A percentile compares a stretch with the other conserved stretches of the same genome.
Evolutionary conservation across 2,797 vertebrate genomes (phyloP).

Genomic region (Gastrophryne carolinensis): DNA sequence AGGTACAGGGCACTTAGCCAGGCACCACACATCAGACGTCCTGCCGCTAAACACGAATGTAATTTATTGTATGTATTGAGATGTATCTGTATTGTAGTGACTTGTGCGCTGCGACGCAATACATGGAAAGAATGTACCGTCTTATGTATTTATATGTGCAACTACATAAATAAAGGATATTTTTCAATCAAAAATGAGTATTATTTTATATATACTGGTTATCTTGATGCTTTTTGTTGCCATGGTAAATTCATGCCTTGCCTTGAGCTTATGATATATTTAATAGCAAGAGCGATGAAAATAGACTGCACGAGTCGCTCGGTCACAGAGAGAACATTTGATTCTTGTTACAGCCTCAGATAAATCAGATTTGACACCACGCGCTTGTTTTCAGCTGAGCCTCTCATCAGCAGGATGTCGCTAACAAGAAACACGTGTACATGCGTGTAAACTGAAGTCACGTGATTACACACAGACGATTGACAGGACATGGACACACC

Average conservation of each 20-base stretch:
- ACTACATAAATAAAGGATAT: too few species aligned
- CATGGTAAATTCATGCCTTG: not conserved
- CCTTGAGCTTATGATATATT: not conserved
- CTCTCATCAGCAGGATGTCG: constrained; percentile 7
- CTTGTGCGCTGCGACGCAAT: too few species aligned
- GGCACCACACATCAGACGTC: too few species aligned
- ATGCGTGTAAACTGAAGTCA: not conserved
- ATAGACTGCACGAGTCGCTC: not conserved
- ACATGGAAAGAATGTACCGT: too few species aligned
- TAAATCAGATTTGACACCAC: not conserved
- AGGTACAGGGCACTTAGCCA: too few species aligned
- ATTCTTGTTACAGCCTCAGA: constrained; percentile 8
- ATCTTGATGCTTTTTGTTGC: not conserved
- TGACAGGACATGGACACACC: not conserved
- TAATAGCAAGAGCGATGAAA: too few species aligned
- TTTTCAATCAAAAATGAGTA: too few species aligned
- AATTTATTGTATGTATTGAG: too few species aligned
- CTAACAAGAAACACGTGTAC: constrained; percentile 19
- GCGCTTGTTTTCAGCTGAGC: not conserved
- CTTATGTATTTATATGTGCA: too few species aligned
- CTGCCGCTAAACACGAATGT: too few species aligned
- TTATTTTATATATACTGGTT: too few species aligned
- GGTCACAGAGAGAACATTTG: constrained; percentile 3
- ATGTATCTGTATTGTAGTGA: too few species aligned
- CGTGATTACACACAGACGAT: not conserved